Percentiles rank a stretch among this genome's conserved stretches.
These are phyloP conservation scores for Dorcus hopei DNA, from an alignment of 2,888 invertebrate species.

Conservation along the genomic window DNA sequence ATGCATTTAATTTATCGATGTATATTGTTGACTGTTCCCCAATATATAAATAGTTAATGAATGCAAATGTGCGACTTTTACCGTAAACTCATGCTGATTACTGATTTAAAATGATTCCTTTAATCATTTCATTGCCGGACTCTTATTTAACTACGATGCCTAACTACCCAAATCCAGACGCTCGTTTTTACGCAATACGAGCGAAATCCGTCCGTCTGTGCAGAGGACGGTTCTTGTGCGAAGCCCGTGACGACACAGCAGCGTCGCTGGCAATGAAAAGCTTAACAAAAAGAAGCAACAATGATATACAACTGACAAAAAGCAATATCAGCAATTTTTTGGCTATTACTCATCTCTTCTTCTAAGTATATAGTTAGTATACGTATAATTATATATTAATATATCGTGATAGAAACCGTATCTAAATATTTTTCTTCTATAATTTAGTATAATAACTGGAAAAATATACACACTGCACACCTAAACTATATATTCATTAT, in stretches of 20 bases:
- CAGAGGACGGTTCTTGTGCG: no score
- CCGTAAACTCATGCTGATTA: conserved; percentile 1
- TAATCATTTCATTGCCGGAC: not conserved
- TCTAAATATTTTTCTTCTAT: conserved; percentile 45
- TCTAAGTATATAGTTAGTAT: conserved; percentile 38
- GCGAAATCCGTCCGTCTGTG: no score
- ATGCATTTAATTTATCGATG: conserved; percentile 45
- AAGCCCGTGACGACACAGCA: no score
- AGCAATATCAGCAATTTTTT: conserved; percentile 36
- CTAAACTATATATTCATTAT: conserved; percentile 27
- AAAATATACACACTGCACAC: conserved; percentile 48
- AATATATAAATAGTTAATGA: conserved; percentile 38
- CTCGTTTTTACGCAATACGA: no score
- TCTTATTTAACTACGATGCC: no score
- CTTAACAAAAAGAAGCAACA: conserved; percentile 37
- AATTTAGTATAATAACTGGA: conserved; percentile 43
- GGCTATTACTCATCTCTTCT: conserved; percentile 29
- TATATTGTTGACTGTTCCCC: conserved; percentile 45
- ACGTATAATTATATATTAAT: conserved; percentile 35
- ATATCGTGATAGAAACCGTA: conserved; percentile 47
- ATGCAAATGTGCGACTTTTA: conserved; percentile 31
- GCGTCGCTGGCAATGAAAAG: no score
- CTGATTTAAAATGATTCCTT: conserved; percentile 1
- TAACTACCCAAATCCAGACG: no score
- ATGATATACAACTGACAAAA: conserved; percentile 43